A percentile compares a stretch with the other conserved stretches of the same genome.
Evolutionary conservation across 2,113 vertebrate species (phyloP).

Genomic region (Crocuta crocuta): DNA sequence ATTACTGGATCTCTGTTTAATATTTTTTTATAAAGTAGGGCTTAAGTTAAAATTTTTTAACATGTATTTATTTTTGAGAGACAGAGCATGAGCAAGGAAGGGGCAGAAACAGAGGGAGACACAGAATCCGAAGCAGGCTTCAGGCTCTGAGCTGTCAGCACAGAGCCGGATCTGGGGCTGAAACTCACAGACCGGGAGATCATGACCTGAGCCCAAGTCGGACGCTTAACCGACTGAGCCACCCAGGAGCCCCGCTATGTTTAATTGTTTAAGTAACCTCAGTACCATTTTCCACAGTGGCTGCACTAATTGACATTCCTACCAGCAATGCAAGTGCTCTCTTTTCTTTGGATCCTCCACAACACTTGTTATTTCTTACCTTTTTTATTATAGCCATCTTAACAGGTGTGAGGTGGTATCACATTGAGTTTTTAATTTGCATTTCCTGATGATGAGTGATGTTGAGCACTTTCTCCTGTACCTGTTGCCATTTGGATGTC

Average conservation of each 20-base stretch:
- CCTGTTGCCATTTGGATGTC: not conserved
- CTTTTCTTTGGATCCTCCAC: not conserved
- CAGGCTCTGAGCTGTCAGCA: too few relatives aligned
- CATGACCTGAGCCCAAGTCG: too few relatives aligned
- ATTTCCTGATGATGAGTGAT: not conserved
- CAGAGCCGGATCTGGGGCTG: too few relatives aligned
- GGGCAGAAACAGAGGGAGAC: too few relatives aligned
- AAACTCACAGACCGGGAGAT: too few relatives aligned
- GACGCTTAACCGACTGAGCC: too few relatives aligned
- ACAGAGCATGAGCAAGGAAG: too few relatives aligned
- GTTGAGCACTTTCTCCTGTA: not conserved
- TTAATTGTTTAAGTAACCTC: not conserved
- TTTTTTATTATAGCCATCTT: not conserved
- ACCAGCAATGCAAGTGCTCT: not conserved
- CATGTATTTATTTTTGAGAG: too few relatives aligned
- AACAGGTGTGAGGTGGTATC: not conserved
- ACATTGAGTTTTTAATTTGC: not conserved
- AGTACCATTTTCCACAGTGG: not conserved
- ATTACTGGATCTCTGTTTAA: not conserved
- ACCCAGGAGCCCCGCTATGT: not conserved
- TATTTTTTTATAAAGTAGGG: too few relatives aligned
- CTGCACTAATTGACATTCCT: not conserved
- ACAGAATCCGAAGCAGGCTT: too few relatives aligned
- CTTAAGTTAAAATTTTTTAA: too few relatives aligned
- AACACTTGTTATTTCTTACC: not conserved